These are phyloP conservation scores for Centropus bengalensis DNA, from an alignment of 2,113 vertebrate genomes.

Conservation along the genomic window DNA sequence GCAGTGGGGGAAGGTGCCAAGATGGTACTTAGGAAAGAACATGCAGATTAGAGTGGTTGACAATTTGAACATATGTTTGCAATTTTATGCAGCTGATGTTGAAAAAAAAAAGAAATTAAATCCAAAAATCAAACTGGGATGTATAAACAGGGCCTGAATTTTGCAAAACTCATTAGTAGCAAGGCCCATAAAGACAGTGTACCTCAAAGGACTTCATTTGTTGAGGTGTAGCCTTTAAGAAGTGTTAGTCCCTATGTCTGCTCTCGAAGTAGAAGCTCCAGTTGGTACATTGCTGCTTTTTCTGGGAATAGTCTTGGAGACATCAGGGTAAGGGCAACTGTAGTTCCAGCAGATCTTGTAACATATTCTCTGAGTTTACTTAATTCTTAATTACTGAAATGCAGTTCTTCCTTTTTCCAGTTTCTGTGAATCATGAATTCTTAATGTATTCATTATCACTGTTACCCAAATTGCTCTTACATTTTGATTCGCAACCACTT, in stretches of 20 bases:
- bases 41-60: background rate
- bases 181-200: background rate
- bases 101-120: background rate
- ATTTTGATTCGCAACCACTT: background rate
- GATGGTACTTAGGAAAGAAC: background rate
- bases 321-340: background rate
- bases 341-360: background rate
- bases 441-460: background rate
- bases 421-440: background rate
- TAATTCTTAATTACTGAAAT: background rate
- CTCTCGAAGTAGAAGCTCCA: background rate
- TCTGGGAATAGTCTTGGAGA: background rate
- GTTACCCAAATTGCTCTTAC: background rate
- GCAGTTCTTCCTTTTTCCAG: background rate
- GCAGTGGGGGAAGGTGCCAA: background rate
- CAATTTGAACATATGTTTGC: background rate
- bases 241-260: background rate
- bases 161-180: background rate
- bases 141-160: background rate
- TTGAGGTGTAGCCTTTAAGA: background rate
- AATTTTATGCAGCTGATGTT: background rate
- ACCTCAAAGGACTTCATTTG: background rate
- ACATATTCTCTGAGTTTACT: background rate
- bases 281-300: background rate
- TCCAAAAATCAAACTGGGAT: background rate